A percentile compares a stretch with the other conserved stretches of the same genome.
phyloP scores from a whole-genome alignment of 2,113 vertebrate genomes.

The Prionailurus bengalensis region DNA sequence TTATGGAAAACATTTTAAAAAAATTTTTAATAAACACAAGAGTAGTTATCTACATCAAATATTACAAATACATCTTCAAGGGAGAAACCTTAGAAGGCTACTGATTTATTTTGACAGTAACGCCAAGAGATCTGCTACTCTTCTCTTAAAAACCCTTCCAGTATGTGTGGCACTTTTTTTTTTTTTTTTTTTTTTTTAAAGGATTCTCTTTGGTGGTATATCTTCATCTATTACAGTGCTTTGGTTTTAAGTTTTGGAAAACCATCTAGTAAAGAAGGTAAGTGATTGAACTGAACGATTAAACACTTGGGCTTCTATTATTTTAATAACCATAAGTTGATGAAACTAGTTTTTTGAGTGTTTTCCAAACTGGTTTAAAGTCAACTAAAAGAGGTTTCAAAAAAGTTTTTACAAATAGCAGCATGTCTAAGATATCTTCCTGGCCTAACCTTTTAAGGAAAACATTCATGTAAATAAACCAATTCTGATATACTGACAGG shows the following conservation, averaged over 20 bases:
- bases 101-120: not conserved
- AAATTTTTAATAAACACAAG: not conserved
- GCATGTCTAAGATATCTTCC: not conserved
- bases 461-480: slow-evolving; percentile 23
- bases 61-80: slow-evolving; percentile 43
- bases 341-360: not conserved
- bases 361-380: slow-evolving; percentile 26
- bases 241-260: slow-evolving; percentile 37
- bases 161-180: not conserved
- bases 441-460: not conserved
- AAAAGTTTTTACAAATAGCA: slow-evolving; percentile 6
- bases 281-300: not conserved
- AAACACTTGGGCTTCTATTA: not conserved
- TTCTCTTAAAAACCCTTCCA: not conserved
- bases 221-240: slow-evolving; percentile 13
- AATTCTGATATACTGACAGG: not conserved
- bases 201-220: not conserved
- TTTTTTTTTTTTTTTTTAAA: not conserved
- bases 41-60: not conserved
- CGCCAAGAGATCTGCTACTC: not conserved
- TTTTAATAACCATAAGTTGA: slow-evolving; percentile 50
- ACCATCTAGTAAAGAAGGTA: slow-evolving; percentile 9
- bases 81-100: not conserved
- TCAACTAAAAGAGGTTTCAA: slow-evolving; percentile 3
- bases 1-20: not conserved